Conservation (phyloP, 2,888 invertebrate genomes). For the Trissolcus brochymenae region DNA sequence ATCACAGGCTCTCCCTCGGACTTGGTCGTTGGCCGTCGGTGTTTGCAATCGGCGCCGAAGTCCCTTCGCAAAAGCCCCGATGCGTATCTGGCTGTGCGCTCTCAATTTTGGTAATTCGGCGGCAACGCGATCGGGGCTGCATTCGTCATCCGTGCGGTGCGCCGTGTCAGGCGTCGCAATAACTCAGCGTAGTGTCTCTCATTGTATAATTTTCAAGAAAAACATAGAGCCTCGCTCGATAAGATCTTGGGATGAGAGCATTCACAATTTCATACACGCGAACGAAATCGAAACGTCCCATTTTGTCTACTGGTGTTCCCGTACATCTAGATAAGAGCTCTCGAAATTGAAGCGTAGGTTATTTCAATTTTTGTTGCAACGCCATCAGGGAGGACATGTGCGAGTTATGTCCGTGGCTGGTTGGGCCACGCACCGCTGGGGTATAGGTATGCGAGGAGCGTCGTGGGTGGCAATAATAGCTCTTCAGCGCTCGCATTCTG, state of each 20-base stretch:
- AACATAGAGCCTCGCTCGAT: slow-evolving; percentile 21
- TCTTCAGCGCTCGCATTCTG: slow-evolving; percentile 68
- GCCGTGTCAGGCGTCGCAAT: slow-evolving; percentile 27
- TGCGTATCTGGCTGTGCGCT: slow-evolving; percentile 13
- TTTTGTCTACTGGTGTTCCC: slow-evolving; percentile 49
- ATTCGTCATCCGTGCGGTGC: slow-evolving; percentile 32
- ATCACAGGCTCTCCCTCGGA: slow-evolving; percentile 17
- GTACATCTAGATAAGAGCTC: slow-evolving; percentile 57
- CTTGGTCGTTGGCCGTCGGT: slow-evolving; percentile 8
- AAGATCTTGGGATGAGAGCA: slow-evolving; percentile 41
- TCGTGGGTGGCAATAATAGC: slow-evolving; percentile 75
- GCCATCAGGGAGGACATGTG: slow-evolving; percentile 38
- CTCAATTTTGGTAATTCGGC: slow-evolving; percentile 39
- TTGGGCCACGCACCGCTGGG: slow-evolving; percentile 25
- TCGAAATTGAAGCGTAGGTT: slow-evolving; percentile 58
- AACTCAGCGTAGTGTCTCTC: slow-evolving; percentile 45
- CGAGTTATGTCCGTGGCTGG: slow-evolving; percentile 11
- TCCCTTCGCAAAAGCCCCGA: slow-evolving; percentile 17
- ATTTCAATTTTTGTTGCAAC: slow-evolving; percentile 54
- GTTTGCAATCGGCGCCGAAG: slow-evolving; percentile 12
- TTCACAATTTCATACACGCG: slow-evolving; percentile 48
- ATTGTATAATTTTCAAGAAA: slow-evolving; percentile 54
- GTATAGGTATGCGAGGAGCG: slow-evolving; percentile 57
- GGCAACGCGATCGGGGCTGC: slow-evolving; percentile 19
- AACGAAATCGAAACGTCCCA: slow-evolving; percentile 49